Conservation (phyloP, 1,140 invertebrate species). For the Matsumurasca onukii region DNA sequence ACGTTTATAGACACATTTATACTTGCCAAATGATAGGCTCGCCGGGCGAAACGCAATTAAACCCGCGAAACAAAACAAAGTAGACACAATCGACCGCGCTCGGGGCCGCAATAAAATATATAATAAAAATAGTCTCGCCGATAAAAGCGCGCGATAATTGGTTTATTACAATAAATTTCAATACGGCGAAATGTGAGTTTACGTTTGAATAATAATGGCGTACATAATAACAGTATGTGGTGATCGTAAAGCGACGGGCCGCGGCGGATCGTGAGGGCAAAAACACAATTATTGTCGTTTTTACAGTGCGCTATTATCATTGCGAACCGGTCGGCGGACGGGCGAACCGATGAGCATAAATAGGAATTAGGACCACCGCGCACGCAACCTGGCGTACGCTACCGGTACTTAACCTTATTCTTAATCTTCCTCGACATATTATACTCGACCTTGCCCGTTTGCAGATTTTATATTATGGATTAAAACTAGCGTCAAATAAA, state of each 20-base stretch:
- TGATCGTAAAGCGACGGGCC: conserved; percentile 14
- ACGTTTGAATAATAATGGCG: conserved; percentile 31
- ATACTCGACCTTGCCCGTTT: too few species aligned
- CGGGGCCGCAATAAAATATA: conserved; percentile 20
- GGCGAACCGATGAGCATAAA: conserved; percentile 8
- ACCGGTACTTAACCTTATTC: too few species aligned
- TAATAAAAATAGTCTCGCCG: conserved; percentile 21
- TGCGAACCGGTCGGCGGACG: conserved; percentile 18
- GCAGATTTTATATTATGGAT: too few species aligned
- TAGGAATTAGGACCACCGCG: conserved; percentile 26
- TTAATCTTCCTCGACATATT: too few species aligned
- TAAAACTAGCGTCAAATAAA: too few species aligned
- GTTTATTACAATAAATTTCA: conserved; percentile 32
- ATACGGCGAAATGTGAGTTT: conserved; percentile 28
- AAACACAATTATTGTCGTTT: conserved; percentile 32
- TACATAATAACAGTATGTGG: conserved; percentile 28
- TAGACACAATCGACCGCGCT: not conserved
- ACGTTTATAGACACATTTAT: conserved; percentile 24
- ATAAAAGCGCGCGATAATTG: conserved; percentile 23
- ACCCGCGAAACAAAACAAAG: conserved; percentile 12
- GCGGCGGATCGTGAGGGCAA: conserved; percentile 26
- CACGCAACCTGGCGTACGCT: not conserved
- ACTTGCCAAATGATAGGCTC: conserved; percentile 11
- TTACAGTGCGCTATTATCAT: conserved; percentile 31
- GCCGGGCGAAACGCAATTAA: not conserved